phyloP scores from a whole-genome alignment of 2,888 invertebrate genomes.

The Leptinotarsa peninsularis region DNA sequence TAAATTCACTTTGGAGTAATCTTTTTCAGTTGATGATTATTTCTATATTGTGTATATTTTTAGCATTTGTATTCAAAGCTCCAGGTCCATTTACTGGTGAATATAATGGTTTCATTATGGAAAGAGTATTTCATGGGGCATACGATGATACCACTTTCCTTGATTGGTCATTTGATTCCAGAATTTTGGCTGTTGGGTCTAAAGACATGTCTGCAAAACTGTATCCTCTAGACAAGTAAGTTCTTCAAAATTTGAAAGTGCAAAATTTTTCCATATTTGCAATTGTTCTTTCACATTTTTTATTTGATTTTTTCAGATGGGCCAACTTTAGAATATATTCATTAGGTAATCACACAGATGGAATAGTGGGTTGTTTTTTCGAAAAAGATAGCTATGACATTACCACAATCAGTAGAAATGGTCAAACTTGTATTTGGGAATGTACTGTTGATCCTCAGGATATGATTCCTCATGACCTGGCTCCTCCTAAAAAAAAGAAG shows the following conservation, averaged over 20 bases:
- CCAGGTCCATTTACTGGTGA: conserved; percentile 85
- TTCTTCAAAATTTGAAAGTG: not conserved
- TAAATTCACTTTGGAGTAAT: too few relatives aligned
- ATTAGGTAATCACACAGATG: conserved; percentile 87
- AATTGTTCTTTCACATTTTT: not conserved
- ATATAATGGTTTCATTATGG: conserved; percentile 89
- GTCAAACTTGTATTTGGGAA: conserved; percentile 88
- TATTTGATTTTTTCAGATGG: conserved; percentile 58
- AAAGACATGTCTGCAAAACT: conserved; percentile 90
- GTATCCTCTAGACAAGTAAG: conserved; percentile 78
- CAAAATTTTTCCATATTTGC: not conserved
- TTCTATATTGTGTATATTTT: conserved; percentile 48
- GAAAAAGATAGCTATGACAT: conserved; percentile 87
- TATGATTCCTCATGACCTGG: conserved; percentile 68
- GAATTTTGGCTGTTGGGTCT: conserved; percentile 88
- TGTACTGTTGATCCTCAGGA: conserved; percentile 81
- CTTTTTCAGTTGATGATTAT: too few relatives aligned
- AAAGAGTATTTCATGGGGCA: conserved; percentile 84
- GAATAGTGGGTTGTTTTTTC: conserved; percentile 89
- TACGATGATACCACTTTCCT: conserved; percentile 87
- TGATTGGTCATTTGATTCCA: conserved; percentile 94
- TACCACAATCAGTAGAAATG: conserved; percentile 85
- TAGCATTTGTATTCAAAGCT: conserved; percentile 87
- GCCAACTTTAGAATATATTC: conserved; percentile 82
- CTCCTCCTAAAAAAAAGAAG: conserved; percentile 69